Conservation (phyloP, 2,888 invertebrate genomes). For the Phalangium opilio region DNA sequence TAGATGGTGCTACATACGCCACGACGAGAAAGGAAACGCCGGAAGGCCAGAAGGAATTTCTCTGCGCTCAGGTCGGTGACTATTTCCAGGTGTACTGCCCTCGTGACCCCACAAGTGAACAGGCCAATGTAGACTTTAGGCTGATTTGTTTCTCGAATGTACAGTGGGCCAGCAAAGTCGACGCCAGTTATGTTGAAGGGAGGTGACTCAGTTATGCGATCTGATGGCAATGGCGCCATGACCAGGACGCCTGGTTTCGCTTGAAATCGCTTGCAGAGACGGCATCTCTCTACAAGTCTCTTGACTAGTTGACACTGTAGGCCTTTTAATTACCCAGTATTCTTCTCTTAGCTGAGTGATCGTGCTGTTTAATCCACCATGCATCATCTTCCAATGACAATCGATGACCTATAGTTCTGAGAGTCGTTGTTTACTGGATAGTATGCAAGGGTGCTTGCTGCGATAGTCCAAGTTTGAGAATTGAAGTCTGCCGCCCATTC, state of each 20-base stretch:
- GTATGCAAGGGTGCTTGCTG: too few relatives aligned
- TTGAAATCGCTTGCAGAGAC: not conserved
- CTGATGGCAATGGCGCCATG: not conserved
- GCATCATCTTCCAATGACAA: not conserved
- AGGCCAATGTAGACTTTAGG: too few relatives aligned
- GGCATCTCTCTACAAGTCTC: not conserved
- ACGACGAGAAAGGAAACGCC: not conserved
- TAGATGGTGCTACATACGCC: not conserved
- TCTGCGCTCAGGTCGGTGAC: too few relatives aligned
- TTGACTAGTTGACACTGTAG: not conserved
- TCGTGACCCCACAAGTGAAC: too few relatives aligned
- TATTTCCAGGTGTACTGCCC: too few relatives aligned
- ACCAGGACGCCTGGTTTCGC: not conserved
- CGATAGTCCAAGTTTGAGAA: too few relatives aligned
- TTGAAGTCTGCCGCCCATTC: too few relatives aligned
- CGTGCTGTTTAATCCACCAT: not conserved
- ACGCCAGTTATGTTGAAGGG: not conserved
- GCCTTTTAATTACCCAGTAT: not conserved
- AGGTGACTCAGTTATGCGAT: not conserved
- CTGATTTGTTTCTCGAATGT: too few relatives aligned
- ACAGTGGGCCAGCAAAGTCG: too few relatives aligned
- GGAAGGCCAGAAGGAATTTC: conserved; percentile 3
- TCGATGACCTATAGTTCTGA: too few relatives aligned
- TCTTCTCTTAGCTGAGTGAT: conserved; percentile 1
- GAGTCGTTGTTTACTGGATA: too few relatives aligned